Conservation (phyloP, 2,888 invertebrate genomes). For the Scaptomyza tumidula region DNA sequence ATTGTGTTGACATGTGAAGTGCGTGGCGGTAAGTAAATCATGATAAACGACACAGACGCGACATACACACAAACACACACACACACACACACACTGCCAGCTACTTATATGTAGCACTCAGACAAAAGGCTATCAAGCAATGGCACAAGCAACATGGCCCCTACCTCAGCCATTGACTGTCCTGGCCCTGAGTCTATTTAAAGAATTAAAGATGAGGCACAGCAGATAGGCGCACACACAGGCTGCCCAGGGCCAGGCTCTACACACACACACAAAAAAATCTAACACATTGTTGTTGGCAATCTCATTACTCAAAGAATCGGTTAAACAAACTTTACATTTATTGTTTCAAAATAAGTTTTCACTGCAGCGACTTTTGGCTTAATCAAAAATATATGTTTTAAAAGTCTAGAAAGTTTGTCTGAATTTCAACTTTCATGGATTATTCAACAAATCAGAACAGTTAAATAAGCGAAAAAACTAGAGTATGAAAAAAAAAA, state of each 20-base stretch:
- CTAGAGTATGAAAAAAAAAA: background rate
- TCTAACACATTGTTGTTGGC: background rate
- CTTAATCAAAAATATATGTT: slow-evolving; percentile 1
- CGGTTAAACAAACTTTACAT: background rate
- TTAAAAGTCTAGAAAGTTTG: background rate
- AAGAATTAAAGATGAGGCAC: slow-evolving; percentile 77
- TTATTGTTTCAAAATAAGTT: background rate
- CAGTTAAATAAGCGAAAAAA: background rate
- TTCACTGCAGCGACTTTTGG: background rate
- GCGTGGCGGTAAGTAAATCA: slow-evolving; percentile 90
- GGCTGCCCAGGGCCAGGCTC: slow-evolving; percentile 23
- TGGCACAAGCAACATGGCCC: slow-evolving; percentile 57
- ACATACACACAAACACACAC: slow-evolving; percentile 31
- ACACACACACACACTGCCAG: slow-evolving; percentile 35
- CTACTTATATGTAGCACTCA: slow-evolving; percentile 80
- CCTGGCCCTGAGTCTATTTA: slow-evolving; percentile 70
- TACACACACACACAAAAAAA: slow-evolving; percentile 5
- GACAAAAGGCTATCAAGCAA: slow-evolving; percentile 78
- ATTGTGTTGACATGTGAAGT: slow-evolving; percentile 94
- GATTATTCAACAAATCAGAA: background rate
- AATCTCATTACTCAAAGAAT: too few species aligned
- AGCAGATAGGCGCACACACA: slow-evolving; percentile 64
- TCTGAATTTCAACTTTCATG: background rate
- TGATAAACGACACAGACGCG: slow-evolving; percentile 74
- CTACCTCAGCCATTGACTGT: background rate